phyloP scores from a whole-genome alignment of 2,888 invertebrate genomes.

The Priocnemis perturbator region DNA sequence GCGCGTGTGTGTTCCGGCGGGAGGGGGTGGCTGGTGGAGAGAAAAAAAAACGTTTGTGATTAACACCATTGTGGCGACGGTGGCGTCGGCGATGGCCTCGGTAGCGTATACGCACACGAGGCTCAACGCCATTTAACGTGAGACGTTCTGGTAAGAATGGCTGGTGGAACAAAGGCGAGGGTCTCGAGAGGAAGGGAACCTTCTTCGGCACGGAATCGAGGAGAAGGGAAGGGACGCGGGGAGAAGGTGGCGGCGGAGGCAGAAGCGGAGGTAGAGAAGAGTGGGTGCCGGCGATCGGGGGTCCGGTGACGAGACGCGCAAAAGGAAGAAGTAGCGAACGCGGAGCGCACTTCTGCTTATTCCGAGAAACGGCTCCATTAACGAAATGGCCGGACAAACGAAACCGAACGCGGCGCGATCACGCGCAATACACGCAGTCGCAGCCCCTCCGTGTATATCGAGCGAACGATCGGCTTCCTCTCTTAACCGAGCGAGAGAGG shows the following conservation, averaged over 20 bases:
- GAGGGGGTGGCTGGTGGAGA: slow-evolving; percentile 1
- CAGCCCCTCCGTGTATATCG: slow-evolving; percentile 43
- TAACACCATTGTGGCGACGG: slow-evolving; percentile 49
- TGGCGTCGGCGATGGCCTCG: slow-evolving; percentile 16
- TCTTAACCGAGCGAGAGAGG: slow-evolving; percentile 27
- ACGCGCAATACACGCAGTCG: slow-evolving; percentile 45
- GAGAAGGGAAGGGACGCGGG: slow-evolving; percentile 8
- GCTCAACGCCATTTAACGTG: slow-evolving; percentile 26
- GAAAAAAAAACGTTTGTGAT: slow-evolving; percentile 36
- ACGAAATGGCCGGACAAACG: slow-evolving; percentile 61
- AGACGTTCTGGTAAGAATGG: slow-evolving; percentile 17
- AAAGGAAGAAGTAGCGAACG: slow-evolving; percentile 32
- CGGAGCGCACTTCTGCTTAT: slow-evolving; percentile 51
- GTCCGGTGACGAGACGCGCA: slow-evolving; percentile 46
- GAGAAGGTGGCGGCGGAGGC: slow-evolving; percentile 12
- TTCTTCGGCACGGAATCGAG: slow-evolving; percentile 14
- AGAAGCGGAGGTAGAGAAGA: slow-evolving; percentile 20
- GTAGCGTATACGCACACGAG: slow-evolving; percentile 26
- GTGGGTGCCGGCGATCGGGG: slow-evolving; percentile 45
- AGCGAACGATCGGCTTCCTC: slow-evolving; percentile 54
- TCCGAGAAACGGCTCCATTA: slow-evolving; percentile 64
- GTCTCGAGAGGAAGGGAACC: slow-evolving; percentile 9
- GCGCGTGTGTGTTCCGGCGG: neutral
- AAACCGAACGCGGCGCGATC: slow-evolving; percentile 57
- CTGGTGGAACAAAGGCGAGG: slow-evolving; percentile 37